Evolutionary conservation across 2,888 invertebrate species (phyloP).

Genomic region (Synanthedon vespiformis): DNA sequence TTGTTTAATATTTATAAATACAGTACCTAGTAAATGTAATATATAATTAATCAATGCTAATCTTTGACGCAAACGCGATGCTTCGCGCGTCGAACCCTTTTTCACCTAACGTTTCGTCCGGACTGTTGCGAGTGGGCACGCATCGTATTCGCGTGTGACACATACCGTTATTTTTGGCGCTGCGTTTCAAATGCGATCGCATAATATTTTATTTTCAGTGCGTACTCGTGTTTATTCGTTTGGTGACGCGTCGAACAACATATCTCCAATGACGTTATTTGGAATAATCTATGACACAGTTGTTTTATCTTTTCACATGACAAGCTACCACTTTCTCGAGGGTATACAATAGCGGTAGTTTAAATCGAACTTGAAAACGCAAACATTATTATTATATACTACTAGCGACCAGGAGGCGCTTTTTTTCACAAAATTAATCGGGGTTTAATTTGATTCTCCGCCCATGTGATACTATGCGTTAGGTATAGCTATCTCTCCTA

Average conservation of each 20-base stretch:
- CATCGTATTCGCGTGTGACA: constrained; percentile 32
- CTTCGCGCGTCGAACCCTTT: too few species aligned
- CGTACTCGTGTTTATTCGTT: constrained; percentile 59
- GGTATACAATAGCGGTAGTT: not conserved
- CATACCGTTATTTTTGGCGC: constrained; percentile 44
- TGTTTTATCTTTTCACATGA: constrained; percentile 27
- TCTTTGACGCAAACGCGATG: too few species aligned
- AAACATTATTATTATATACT: too few species aligned
- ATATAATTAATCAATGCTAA: too few species aligned
- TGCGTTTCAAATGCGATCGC: constrained; percentile 57
- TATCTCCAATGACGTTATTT: constrained; percentile 27
- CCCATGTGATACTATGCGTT: too few species aligned
- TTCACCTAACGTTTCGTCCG: constrained; percentile 4
- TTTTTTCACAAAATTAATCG: too few species aligned
- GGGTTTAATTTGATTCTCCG: too few species aligned
- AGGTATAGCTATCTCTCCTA: not conserved
- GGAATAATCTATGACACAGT: constrained; percentile 35
- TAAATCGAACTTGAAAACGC: too few species aligned
- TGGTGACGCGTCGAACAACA: constrained; percentile 29
- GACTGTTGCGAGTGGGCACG: constrained; percentile 20
- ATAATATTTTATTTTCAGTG: constrained; percentile 63
- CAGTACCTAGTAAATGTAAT: too few species aligned
- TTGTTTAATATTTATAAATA: too few species aligned
- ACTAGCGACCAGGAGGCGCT: too few species aligned
- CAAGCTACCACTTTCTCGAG: constrained; percentile 23